Evolutionary conservation across 2,797 vertebrate genomes (phyloP).

Genomic region (Malacoraja senta): DNA sequence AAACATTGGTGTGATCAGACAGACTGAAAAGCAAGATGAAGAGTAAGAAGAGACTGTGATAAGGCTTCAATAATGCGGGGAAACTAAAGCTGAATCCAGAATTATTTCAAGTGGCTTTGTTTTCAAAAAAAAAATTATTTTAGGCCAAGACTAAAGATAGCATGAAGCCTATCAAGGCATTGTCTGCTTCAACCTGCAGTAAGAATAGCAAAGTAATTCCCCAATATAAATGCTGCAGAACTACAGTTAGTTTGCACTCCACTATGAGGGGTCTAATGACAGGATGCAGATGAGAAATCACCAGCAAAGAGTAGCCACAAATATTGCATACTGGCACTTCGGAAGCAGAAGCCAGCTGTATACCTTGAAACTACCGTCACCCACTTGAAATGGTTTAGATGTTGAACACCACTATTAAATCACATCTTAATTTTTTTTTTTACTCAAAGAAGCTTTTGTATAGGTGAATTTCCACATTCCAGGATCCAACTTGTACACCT

Average conservation of each 20-base stretch:
- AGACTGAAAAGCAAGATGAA: conserved; percentile 8
- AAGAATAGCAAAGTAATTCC: too few species aligned
- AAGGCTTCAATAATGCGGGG: background rate
- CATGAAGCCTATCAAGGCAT: background rate
- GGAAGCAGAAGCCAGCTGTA: too few species aligned
- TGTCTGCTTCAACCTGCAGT: background rate
- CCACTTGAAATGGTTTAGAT: background rate
- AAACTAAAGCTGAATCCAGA: background rate
- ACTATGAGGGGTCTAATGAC: too few species aligned
- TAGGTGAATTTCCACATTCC: background rate
- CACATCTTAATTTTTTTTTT: background rate
- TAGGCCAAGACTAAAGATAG: background rate
- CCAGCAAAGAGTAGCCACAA: too few species aligned
- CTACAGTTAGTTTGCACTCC: too few species aligned
- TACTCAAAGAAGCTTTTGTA: background rate
- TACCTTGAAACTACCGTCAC: too few species aligned
- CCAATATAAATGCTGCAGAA: too few species aligned
- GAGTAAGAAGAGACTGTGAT: background rate
- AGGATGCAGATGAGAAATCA: too few species aligned
- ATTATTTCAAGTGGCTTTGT: background rate
- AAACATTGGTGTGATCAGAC: background rate
- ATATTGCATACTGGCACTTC: too few species aligned
- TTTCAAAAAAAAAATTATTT: background rate
- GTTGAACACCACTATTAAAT: background rate
- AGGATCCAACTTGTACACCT: background rate